Conservation (phyloP, 2,888 invertebrate genomes). For the Plebejus anna region DNA sequence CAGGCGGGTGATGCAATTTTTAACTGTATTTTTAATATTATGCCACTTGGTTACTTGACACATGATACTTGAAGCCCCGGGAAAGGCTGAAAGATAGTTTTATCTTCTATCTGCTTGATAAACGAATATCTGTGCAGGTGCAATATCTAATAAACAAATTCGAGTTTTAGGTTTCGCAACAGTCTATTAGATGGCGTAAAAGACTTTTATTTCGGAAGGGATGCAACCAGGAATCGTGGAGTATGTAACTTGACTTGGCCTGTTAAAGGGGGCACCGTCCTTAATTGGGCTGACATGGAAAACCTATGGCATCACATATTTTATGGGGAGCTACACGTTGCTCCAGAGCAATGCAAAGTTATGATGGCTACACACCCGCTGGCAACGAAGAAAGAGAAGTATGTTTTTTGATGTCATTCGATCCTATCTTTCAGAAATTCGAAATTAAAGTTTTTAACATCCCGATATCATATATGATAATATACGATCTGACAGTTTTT, state of each 20-base stretch:
- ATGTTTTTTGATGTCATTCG: constrained; percentile 29
- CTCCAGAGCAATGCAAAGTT: constrained; percentile 90
- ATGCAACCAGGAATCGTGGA: constrained; percentile 77
- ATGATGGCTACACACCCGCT: constrained; percentile 90
- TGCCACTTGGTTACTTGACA: too few relatives aligned
- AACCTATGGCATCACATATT: constrained; percentile 93
- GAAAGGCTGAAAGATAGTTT: too few relatives aligned
- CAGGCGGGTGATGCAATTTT: too few relatives aligned
- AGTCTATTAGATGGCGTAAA: constrained; percentile 54
- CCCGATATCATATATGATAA: too few relatives aligned
- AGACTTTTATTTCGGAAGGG: constrained; percentile 79
- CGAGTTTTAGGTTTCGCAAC: constrained; percentile 33
- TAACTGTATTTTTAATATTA: too few relatives aligned
- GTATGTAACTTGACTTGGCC: constrained; percentile 83
- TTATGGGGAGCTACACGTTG: constrained; percentile 88
- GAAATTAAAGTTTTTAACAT: too few relatives aligned
- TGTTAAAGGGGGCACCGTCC: constrained; percentile 87
- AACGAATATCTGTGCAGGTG: too few relatives aligned
- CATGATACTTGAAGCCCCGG: too few relatives aligned
- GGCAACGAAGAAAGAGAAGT: constrained; percentile 86
- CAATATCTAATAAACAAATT: not conserved
- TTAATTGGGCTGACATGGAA: constrained; percentile 93
- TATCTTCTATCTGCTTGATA: too few relatives aligned
- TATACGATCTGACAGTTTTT: too few relatives aligned
- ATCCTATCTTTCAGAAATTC: too few relatives aligned